phyloP scores from a whole-genome alignment of 92 coral and sea anemone genomes.

The Bergia puertoricense region DNA sequence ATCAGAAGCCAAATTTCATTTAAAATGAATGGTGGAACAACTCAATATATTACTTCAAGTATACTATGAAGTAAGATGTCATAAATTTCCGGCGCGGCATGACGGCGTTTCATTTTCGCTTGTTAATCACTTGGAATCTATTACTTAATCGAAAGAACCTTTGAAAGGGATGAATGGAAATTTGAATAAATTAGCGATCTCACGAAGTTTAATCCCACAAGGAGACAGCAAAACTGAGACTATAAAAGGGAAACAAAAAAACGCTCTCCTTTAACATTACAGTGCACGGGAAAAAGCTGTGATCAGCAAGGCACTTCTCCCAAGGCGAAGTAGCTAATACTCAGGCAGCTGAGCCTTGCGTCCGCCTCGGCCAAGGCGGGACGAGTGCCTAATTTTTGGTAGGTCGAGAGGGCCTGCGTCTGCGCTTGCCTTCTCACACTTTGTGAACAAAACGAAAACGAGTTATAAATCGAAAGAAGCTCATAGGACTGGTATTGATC shows the following conservation, averaged over 20 bases:
- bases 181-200: neutral
- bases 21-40: neutral
- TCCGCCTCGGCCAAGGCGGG: constrained; percentile 65
- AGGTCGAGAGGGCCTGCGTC: constrained; percentile 62
- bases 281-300: constrained; percentile 69
- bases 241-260: constrained; percentile 46
- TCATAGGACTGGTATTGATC: too few species aligned
- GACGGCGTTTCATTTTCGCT: constrained; percentile 9
- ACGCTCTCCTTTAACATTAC: constrained; percentile 56
- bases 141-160: neutral
- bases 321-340: constrained; percentile 63
- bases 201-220: constrained; percentile 27
- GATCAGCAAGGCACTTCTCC: constrained; percentile 74
- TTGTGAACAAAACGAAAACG: neutral
- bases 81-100: constrained; percentile 19
- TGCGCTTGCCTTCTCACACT: constrained; percentile 50
- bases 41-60: neutral
- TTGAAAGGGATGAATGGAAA: constrained; percentile 8
- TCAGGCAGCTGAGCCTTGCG: constrained; percentile 71
- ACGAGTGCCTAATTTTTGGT: constrained; percentile 68
- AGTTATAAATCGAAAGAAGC: neutral
- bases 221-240: constrained; percentile 2
- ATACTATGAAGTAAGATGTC: neutral
- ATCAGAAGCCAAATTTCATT: neutral
- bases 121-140: constrained; percentile 18